Percentiles rank a stretch among this genome's conserved stretches.
Conservation (phyloP, 2,888 invertebrate species). For the Coelinius sp. region DNA sequence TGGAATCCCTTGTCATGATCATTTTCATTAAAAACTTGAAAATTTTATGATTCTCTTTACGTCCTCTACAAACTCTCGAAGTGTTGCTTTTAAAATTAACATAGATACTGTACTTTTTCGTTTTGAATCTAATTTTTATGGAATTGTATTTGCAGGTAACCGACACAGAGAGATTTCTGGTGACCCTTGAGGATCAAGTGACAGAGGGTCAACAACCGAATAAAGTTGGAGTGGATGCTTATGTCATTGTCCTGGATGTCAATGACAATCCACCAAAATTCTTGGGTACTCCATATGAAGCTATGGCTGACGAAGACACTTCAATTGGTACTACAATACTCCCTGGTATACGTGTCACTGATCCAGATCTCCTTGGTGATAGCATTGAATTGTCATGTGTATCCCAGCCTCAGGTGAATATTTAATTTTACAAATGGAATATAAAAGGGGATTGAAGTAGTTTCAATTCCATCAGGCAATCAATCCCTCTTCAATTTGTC, state of each 20-base stretch:
- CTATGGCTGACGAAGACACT: constrained; percentile 84
- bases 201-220: constrained; percentile 76
- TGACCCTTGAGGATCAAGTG: constrained; percentile 85
- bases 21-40: constrained; percentile 7
- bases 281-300: constrained; percentile 84
- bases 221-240: constrained; percentile 82
- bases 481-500: too few species aligned
- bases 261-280: constrained; percentile 87
- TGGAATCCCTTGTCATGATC: not conserved
- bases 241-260: constrained; percentile 88
- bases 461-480: too few species aligned
- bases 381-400: constrained; percentile 82
- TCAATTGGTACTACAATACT: constrained; percentile 81
- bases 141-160: constrained; percentile 76
- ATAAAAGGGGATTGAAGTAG: too few species aligned
- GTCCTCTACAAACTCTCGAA: not conserved
- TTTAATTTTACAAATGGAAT: too few species aligned
- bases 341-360: constrained; percentile 81
- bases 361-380: constrained; percentile 86
- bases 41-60: not conserved
- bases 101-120: too few species aligned
- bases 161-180: constrained; percentile 84
- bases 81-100: too few species aligned
- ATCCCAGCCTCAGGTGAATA: constrained; percentile 71
- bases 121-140: too few species aligned